Base-by-base conservation (phyloP, 2,797 vertebrate genomes). In the Syndactyla subalaris region DNA sequence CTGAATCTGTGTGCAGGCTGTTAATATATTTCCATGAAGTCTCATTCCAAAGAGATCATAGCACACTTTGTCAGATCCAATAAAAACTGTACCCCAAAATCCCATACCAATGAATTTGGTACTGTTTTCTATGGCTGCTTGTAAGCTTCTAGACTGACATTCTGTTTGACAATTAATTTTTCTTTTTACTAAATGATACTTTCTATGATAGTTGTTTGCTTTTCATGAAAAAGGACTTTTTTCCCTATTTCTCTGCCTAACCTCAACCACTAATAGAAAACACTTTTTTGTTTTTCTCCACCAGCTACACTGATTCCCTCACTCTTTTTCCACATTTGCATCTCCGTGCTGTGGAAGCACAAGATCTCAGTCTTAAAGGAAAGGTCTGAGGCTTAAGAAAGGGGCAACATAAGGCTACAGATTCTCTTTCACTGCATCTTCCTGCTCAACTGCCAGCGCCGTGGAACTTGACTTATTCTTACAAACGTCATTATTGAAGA, bases 1-100 rank as follows among this genome's bases (percentile, higher is more conserved):
- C 87, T 80, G 84, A 95, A 93, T 94, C 92, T 96, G 92, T 51
- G 79, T 74, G 46, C 74, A 92, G 91, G 73, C 92, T 96, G 90
- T 68, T 92, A 72, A 72, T 57, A 11, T 49, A 84, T 81, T 86
- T 82, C 87, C 85, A 63, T 75, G 79, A 86, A 85, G 76, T 58
- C 66, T 93, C 61, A 83, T 89, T 95, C 77, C 66, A 87, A 88
- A 88, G 49, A 91, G 43, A 85, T 85, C 76, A 59, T 58, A 87
- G 89, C 2, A 1, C 39, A 51, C 39, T 87, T 71, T 65, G 67
- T 79, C 89, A 86, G 82, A 90, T 79, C 41, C 49, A 83, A 80
- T 73, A 90, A 83, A 88, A 92, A 34, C 32, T 77, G 70, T 29
- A 79, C 78, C 92, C 78, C 58, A 81, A 96, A 96, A 94, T 57